Conservation (phyloP, 2,888 invertebrate species). For the Reticulitermes lucifugus region DNA sequence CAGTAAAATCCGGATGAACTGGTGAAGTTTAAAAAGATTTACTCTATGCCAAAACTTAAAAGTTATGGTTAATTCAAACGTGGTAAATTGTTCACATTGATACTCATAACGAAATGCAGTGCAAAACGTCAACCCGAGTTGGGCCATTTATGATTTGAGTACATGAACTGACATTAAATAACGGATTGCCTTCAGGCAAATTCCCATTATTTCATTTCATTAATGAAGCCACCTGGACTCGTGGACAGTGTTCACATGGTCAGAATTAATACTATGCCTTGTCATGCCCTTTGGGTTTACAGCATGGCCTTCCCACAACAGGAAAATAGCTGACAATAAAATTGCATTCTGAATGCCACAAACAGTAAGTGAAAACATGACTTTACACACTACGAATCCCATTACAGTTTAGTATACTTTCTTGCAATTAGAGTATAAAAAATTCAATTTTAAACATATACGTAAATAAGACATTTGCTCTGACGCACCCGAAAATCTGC, state of each 20-base stretch:
- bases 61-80: too few species aligned
- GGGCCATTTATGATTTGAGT: background rate
- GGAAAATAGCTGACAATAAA: background rate
- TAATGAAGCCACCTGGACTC: slow-evolving; percentile 26
- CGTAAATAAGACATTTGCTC: background rate
- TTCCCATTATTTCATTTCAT: background rate
- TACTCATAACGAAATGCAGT: too few species aligned
- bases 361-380: background rate
- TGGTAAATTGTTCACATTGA: too few species aligned
- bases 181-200: background rate
- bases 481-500: background rate
- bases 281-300: slow-evolving; percentile 2
- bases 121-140: too few species aligned
- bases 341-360: background rate
- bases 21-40: too few species aligned
- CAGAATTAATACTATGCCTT: slow-evolving; percentile 22
- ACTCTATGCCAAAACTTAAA: too few species aligned
- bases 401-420: background rate
- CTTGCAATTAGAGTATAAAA: background rate
- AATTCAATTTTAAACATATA: background rate
- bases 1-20: too few species aligned
- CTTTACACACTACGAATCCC: background rate
- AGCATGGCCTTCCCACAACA: slow-evolving; percentile 11
- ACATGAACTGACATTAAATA: slow-evolving; percentile 18
- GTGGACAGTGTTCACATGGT: slow-evolving; percentile 8